These are phyloP conservation scores for Cherax quadricarinatus DNA, from an alignment of 1,140 invertebrate species.

Conservation along the genomic window DNA sequence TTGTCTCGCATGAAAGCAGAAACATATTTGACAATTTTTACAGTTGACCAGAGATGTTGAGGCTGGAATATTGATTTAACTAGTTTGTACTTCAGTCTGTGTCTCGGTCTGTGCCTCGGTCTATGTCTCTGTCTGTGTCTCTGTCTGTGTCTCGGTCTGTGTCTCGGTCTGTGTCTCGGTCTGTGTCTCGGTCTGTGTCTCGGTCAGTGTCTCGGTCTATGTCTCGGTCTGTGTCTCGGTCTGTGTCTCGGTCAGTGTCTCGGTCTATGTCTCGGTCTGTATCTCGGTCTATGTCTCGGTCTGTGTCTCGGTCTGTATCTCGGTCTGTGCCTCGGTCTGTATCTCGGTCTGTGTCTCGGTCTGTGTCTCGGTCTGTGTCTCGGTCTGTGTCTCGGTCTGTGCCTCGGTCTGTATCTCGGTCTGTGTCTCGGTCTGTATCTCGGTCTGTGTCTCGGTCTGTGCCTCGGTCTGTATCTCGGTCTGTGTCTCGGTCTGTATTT, in stretches of 20 bases:
- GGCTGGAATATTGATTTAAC: no score
- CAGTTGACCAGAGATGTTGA: no score
- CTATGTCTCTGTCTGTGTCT: neutral
- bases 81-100: neutral
- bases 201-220: neutral
- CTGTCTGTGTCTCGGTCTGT: neutral
- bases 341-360: no score
- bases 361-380: neutral
- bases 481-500: neutral
- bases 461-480: neutral
- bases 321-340: no score
- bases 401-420: no score
- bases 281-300: constrained; percentile 20
- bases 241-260: constrained; percentile 10
- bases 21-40: no score
- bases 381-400: neutral
- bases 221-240: neutral
- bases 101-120: neutral
- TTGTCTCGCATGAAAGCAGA: no score
- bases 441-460: neutral
- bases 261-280: neutral
- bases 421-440: no score
- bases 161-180: neutral
- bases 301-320: neutral
- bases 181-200: neutral